A percentile compares a stretch with the other conserved stretches of the same genome.
Evolutionary conservation across 1,140 invertebrate genomes (phyloP).

Genomic region (Leptinotarsa undecemlineata): DNA sequence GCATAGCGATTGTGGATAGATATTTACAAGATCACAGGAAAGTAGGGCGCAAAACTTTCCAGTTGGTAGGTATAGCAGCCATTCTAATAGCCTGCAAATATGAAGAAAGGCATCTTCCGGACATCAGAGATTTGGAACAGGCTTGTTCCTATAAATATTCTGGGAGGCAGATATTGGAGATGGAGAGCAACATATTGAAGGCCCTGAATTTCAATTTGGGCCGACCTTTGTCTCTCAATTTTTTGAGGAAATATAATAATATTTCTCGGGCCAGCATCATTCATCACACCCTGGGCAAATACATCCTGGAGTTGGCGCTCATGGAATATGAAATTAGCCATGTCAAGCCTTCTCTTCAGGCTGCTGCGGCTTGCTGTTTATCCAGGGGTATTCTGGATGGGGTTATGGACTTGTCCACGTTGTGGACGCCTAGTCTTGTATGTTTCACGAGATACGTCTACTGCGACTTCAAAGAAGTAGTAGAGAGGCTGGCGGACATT

Average conservation of each 20-base stretch:
- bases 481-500: slow-evolving; percentile 54
- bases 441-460: slow-evolving; percentile 58
- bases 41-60: slow-evolving; percentile 69
- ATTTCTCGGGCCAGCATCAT: slow-evolving; percentile 60
- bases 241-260: slow-evolving; percentile 75
- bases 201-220: slow-evolving; percentile 81
- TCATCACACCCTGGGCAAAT: slow-evolving; percentile 78
- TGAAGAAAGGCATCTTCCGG: slow-evolving; percentile 91
- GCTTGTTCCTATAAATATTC: slow-evolving; percentile 78
- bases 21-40: slow-evolving; percentile 75
- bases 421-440: slow-evolving; percentile 58
- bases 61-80: slow-evolving; percentile 88
- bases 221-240: slow-evolving; percentile 85
- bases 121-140: slow-evolving; percentile 87
- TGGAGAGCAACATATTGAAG: slow-evolving; percentile 81
- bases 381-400: slow-evolving; percentile 58
- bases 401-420: slow-evolving; percentile 45
- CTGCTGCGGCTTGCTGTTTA: slow-evolving; percentile 75
- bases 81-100: slow-evolving; percentile 94
- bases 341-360: slow-evolving; percentile 78
- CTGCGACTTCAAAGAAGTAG: slow-evolving; percentile 55
- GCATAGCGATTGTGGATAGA: slow-evolving; percentile 86
- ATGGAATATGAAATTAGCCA: slow-evolving; percentile 83
- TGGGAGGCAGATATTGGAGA: slow-evolving; percentile 54
- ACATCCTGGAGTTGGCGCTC: slow-evolving; percentile 81